A percentile compares a stretch with the other conserved stretches of the same genome.
These are phyloP conservation scores for Leptopilina clavipes DNA, from an alignment of 1,140 invertebrate species.

Conservation along the genomic window DNA sequence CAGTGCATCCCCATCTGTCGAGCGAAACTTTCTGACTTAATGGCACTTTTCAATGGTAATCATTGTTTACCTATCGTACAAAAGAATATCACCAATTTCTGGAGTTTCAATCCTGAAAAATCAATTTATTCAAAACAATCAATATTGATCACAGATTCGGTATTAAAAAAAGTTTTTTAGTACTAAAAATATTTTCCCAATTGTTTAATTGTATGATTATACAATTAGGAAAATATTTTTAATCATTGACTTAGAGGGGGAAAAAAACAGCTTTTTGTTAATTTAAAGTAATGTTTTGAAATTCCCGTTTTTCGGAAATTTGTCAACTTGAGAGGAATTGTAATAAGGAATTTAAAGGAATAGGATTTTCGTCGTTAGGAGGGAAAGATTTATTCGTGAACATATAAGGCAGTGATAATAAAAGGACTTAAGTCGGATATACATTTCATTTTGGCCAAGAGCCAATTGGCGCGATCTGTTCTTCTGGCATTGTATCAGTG, in stretches of 20 bases:
- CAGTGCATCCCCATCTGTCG: conserved; percentile 52
- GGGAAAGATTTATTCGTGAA: background rate
- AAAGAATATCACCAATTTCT: background rate
- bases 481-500: conserved; percentile 42
- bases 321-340: background rate
- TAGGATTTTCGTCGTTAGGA: background rate
- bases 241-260: no score
- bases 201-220: no score
- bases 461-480: conserved; percentile 71
- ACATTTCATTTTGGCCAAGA: conserved; percentile 70
- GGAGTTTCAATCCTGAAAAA: background rate
- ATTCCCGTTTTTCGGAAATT: background rate
- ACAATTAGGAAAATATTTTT: no score
- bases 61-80: background rate
- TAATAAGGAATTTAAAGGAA: conserved; percentile 18
- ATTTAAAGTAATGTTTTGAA: background rate
- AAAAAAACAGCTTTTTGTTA: no score
- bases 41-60: conserved; percentile 37
- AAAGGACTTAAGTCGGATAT: conserved; percentile 66
- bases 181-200: no score
- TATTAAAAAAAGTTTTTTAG: no score
- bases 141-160: no score
- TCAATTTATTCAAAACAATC: conserved; percentile 16
- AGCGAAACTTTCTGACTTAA: conserved; percentile 48
- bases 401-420: conserved; percentile 44